These are phyloP conservation scores for Thripadectes ignobilis DNA, from an alignment of 2,797 vertebrate genomes.

Conservation along the genomic window DNA sequence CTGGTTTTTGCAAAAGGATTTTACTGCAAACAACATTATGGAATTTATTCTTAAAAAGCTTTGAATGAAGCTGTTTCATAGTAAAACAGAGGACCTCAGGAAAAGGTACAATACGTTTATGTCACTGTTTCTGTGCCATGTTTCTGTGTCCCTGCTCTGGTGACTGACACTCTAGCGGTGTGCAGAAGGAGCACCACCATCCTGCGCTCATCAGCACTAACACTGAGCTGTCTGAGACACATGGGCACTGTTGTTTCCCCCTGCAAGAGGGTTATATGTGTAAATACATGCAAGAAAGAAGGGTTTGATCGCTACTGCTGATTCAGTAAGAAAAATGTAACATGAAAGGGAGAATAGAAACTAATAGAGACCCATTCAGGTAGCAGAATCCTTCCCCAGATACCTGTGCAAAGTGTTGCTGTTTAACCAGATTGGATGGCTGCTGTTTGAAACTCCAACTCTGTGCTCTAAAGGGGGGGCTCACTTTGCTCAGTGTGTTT, in stretches of 20 bases:
- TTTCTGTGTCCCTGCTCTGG: background rate
- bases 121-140: background rate
- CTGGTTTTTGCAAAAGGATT: background rate
- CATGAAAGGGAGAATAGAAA: background rate
- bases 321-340: background rate
- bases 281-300: background rate
- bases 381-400: fast-evolving
- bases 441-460: background rate
- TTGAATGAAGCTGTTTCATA: background rate
- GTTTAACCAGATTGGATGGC: background rate
- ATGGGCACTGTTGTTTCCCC: background rate
- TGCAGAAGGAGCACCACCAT: background rate
- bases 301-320: background rate
- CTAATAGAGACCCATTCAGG: background rate
- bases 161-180: fast-evolving
- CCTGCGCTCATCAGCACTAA: background rate
- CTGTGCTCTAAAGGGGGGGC: background rate
- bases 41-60: background rate
- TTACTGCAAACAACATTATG: background rate
- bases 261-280: background rate
- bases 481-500: background rate
- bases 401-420: background rate
- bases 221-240: background rate
- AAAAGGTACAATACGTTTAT: background rate
- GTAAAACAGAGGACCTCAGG: background rate